These are phyloP conservation scores for Scaptomyza flava DNA, from an alignment of 2,888 invertebrate genomes.

Conservation along the genomic window DNA sequence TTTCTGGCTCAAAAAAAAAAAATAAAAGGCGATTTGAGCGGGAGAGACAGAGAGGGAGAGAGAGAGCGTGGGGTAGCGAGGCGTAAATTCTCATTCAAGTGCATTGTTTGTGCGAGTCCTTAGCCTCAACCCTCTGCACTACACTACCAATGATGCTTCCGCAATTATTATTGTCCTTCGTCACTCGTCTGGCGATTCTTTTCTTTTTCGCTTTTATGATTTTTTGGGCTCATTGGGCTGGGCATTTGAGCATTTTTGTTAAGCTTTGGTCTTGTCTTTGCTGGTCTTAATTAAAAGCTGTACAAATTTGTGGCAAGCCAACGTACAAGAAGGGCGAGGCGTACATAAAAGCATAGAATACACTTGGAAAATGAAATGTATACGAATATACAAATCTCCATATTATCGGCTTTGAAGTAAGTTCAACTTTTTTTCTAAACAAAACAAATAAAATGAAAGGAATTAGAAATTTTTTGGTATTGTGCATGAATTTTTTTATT, in stretches of 20 bases:
- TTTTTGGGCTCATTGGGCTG: slow-evolving; percentile 53
- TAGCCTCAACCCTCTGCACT: slow-evolving; percentile 28
- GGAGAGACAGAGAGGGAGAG: background rate
- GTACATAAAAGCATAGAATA: slow-evolving; percentile 7
- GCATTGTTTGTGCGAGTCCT: slow-evolving; percentile 67
- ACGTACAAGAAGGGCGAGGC: slow-evolving; percentile 1
- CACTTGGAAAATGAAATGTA: background rate
- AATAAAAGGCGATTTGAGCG: background rate
- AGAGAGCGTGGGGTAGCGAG: slow-evolving; percentile 18
- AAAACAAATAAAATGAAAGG: too few relatives aligned
- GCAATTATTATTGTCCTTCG: slow-evolving; percentile 77
- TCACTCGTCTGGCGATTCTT: slow-evolving; percentile 64
- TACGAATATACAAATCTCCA: too few relatives aligned
- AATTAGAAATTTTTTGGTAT: too few relatives aligned
- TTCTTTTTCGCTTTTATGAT: slow-evolving; percentile 12
- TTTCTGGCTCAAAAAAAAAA: slow-evolving; percentile 65
- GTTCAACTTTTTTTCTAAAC: too few relatives aligned
- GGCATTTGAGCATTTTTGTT: slow-evolving; percentile 39
- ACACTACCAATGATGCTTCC: slow-evolving; percentile 39
- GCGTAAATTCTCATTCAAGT: slow-evolving; percentile 41
- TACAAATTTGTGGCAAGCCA: slow-evolving; percentile 56
- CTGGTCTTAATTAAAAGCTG: slow-evolving; percentile 73
- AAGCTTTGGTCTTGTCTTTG: slow-evolving; percentile 63
- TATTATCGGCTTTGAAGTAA: too few relatives aligned
- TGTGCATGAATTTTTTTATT: too few relatives aligned